phyloP scores from a whole-genome alignment of 2,888 invertebrate genomes.

The Chalcosyrphus nemorum region DNA sequence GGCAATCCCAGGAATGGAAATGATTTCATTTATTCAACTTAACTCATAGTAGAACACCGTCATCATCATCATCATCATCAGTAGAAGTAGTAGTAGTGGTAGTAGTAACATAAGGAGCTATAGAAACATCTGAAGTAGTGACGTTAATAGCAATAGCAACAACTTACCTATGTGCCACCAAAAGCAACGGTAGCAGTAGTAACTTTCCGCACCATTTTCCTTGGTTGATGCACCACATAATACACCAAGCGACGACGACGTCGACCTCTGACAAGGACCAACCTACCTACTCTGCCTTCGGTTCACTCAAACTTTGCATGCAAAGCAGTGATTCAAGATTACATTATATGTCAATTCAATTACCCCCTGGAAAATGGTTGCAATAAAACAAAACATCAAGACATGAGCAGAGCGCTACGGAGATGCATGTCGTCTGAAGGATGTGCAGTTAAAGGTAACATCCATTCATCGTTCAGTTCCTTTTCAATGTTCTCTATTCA shows the following conservation, averaged over 20 bases:
- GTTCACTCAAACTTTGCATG: slow-evolving; percentile 59
- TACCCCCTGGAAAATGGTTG: slow-evolving; percentile 70
- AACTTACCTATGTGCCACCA: slow-evolving; percentile 52
- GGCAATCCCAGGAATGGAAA: slow-evolving; percentile 66
- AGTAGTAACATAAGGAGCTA: background rate
- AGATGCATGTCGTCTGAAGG: slow-evolving; percentile 64
- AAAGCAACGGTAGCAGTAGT: slow-evolving; percentile 30
- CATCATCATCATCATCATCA: slow-evolving; percentile 40
- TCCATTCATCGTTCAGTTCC: slow-evolving; percentile 64
- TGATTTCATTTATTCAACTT: slow-evolving; percentile 67
- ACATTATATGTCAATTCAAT: slow-evolving; percentile 73
- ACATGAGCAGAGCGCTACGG: slow-evolving; percentile 13
- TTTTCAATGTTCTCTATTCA: slow-evolving; percentile 57
- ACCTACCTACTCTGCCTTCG: slow-evolving; percentile 18
- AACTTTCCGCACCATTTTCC: slow-evolving; percentile 28
- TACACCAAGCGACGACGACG: slow-evolving; percentile 35
- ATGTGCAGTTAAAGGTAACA: slow-evolving; percentile 66
- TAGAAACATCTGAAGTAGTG: slow-evolving; percentile 37
- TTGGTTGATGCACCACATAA: slow-evolving; percentile 48
- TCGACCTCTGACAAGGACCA: slow-evolving; percentile 39
- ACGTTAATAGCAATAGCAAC: slow-evolving; percentile 53
- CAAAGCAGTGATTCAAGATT: slow-evolving; percentile 70
- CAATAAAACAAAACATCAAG: slow-evolving; percentile 71
- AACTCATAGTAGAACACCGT: slow-evolving; percentile 35
- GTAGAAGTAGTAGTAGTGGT: no score